A percentile compares a stretch with the other conserved stretches of the same genome.
These are phyloP conservation scores for Campoletis raptor DNA, from an alignment of 2,888 invertebrate species.

Conservation along the genomic window DNA sequence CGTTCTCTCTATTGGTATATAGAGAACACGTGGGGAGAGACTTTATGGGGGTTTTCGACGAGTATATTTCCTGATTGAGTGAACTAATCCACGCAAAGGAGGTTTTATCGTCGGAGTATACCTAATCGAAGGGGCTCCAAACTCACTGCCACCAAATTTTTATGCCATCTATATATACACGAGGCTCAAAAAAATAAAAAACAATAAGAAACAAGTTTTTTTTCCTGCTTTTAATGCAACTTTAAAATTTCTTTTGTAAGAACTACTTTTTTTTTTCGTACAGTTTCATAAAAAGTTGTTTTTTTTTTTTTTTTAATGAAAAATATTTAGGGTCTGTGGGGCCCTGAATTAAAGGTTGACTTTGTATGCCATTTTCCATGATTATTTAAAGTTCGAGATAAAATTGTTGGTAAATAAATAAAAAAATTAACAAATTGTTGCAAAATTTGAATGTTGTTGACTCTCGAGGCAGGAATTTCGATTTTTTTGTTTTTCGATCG, in stretches of 20 bases:
- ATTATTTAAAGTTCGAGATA: too few species aligned
- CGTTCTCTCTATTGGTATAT: constrained; percentile 37
- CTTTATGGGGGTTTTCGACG: constrained; percentile 80
- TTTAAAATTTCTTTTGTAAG: not conserved
- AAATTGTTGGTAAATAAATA: not conserved
- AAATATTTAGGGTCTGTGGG: not conserved
- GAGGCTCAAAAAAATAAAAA: not conserved
- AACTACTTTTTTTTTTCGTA: not conserved
- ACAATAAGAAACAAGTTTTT: not conserved
- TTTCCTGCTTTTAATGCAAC: constrained; percentile 22
- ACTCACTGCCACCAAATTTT: constrained; percentile 34
- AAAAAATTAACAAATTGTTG: not conserved
- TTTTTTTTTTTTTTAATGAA: not conserved
- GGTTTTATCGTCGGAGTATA: constrained; percentile 82
- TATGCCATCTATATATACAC: constrained; percentile 13
- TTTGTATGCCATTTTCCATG: not conserved
- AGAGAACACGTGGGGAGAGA: constrained; percentile 71
- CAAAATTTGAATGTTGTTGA: not conserved
- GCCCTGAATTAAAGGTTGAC: not conserved
- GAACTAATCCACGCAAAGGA: constrained; percentile 84
- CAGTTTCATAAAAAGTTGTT: not conserved
- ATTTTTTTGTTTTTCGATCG: not conserved
- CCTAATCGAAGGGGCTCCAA: constrained; percentile 77
- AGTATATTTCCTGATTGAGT: constrained; percentile 84
- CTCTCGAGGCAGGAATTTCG: not conserved